Percentiles rank a stretch among this genome's conserved stretches.
Evolutionary conservation across 2,113 vertebrate species (phyloP).

Genomic region (Ciconia maguari): DNA sequence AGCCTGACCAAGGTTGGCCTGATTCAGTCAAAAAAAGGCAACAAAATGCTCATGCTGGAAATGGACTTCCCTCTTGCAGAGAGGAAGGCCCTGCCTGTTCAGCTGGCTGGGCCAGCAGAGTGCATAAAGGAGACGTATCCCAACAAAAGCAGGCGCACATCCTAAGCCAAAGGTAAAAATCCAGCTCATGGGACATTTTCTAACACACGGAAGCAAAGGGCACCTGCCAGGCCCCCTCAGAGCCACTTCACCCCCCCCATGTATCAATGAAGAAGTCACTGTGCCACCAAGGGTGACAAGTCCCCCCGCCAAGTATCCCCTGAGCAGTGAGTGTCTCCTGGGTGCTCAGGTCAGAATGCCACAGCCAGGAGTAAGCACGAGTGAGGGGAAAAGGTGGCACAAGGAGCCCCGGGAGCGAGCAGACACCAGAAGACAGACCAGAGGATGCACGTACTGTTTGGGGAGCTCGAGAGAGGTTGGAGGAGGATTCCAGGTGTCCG

Average conservation of each 20-base stretch:
- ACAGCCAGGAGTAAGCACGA: neutral
- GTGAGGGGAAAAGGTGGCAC: neutral
- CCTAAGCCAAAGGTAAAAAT: neutral
- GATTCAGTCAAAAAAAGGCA: neutral
- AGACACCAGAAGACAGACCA: neutral
- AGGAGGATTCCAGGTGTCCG: constrained; percentile 95
- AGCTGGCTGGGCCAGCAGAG: neutral
- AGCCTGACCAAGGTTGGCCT: neutral
- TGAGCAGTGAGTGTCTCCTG: neutral
- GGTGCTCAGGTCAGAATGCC: neutral
- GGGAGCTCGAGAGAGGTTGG: constrained; percentile 80
- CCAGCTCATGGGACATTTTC: neutral
- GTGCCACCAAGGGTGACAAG: neutral
- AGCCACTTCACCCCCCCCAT: neutral
- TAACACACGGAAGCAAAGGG: neutral
- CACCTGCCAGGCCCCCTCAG: neutral
- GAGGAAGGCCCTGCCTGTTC: neutral
- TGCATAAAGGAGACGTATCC: neutral
- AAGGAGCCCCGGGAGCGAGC: neutral
- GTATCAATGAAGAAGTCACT: neutral
- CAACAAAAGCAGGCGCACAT: neutral
- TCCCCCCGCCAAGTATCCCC: neutral
- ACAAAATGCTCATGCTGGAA: neutral
- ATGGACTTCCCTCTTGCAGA: neutral
- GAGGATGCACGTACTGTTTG: constrained; percentile 72